Conservation (phyloP, 2,113 vertebrate genomes). For the Hippocampus abdominalis region DNA sequence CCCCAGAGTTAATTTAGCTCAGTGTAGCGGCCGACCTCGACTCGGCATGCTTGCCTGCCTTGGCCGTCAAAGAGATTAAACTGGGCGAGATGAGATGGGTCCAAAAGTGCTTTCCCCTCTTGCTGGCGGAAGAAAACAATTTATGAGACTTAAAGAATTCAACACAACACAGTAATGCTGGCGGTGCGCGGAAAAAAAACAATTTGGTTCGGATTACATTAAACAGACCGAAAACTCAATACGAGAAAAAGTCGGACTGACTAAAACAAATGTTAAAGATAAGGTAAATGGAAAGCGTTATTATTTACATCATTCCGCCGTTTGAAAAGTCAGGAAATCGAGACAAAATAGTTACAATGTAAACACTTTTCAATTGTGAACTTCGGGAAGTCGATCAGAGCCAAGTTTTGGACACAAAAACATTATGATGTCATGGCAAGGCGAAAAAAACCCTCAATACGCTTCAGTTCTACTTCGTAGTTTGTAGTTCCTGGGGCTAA, state of each 20-base stretch:
- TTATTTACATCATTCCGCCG: background rate
- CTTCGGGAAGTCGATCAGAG: background rate
- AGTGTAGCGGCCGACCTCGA: conserved; percentile 17
- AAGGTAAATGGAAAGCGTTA: background rate
- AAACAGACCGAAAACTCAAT: background rate
- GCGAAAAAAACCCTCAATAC: too few species aligned
- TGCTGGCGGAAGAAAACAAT: conserved; percentile 27
- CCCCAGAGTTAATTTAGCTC: conserved; percentile 48
- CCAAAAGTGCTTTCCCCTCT: conserved; percentile 2
- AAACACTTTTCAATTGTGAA: background rate
- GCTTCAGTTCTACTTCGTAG: too few species aligned
- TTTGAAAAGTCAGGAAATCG: background rate
- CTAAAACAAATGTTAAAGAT: background rate
- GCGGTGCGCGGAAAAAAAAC: conserved; percentile 4
- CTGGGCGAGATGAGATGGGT: conserved; percentile 21
- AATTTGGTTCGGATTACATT: conserved; percentile 2
- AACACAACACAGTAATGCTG: background rate
- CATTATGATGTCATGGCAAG: background rate
- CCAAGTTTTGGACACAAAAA: background rate
- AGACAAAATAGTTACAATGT: background rate
- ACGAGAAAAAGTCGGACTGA: background rate
- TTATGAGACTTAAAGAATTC: conserved; percentile 22
- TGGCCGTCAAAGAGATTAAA: conserved; percentile 33
- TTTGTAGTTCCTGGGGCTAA: background rate
- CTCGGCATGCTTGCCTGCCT: conserved; percentile 24